Evolutionary conservation across 2,113 vertebrate species (phyloP), one percentile per base, ranked within the genome.

Genomic region (Chitala chitala): DNA sequence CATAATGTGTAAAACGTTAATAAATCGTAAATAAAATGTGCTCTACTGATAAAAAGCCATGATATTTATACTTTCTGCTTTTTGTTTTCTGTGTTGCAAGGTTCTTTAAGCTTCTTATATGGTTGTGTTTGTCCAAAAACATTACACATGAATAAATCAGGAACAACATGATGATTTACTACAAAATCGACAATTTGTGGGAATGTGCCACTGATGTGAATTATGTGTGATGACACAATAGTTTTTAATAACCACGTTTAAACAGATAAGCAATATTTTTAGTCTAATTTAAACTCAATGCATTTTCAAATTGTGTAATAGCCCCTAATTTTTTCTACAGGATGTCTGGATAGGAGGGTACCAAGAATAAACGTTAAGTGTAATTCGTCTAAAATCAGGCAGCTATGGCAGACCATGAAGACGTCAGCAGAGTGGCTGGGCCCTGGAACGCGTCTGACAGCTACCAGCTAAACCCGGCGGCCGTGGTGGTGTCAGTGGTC

Each of bases 401-500:
- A 64, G 79, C 79, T 59, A 94, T 93, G 93, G 88, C 87, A 0
- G 91, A 94, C 66, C 85, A 87, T 0, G 89, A 95, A 84, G 91
- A 94, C 75, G 88, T 92, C 58, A 78, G 54, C 22, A 82, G 82
- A 76, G 78, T 82, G 4, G 86, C 78, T 4, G 89, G 81, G 1
- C 88, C 83, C 76, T 85, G 80, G 68, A 94, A 94, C 2, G 64
- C 85, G 3, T 94, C 94, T 0, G 84, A 93, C 10, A 89, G 80
- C 81, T 89, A 89, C 81, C 91, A 92, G 82, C 84, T 92, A 68
- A 93, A 92, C 77, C 86, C 91, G 26, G 90, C 92, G 82, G 92
- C 90, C 0, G 77, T 94, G 24, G 89, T 94, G 1, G 91, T 94
- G 8, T 93, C 92, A 0, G 92, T 95, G 51, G 89, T 94, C 58